Evolutionary conservation across 2,797 vertebrate species (phyloP).

Genomic region (Psittacula derbiana): DNA sequence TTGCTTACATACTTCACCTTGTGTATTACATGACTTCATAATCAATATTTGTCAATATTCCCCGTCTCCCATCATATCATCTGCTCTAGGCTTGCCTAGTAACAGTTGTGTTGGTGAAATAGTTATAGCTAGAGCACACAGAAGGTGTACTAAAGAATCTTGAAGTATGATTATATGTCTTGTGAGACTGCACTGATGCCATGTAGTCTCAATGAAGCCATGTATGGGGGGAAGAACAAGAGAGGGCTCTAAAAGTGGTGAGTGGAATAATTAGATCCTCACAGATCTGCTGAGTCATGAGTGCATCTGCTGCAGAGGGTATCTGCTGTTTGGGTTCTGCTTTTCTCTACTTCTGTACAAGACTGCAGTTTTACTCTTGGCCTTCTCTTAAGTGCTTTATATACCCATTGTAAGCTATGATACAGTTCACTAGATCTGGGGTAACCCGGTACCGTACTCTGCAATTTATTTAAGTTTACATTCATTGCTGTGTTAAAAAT

Average conservation of each 20-base stretch:
- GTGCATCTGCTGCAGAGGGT: fast-evolving
- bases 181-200: neutral
- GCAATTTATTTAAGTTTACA: neutral
- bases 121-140: neutral
- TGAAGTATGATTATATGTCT: neutral
- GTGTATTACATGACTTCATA: neutral
- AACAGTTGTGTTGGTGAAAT: neutral
- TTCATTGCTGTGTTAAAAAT: constrained; percentile 7
- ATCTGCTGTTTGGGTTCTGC: neutral
- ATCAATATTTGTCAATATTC: neutral
- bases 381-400: neutral
- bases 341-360: neutral
- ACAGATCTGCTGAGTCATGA: fast-evolving
- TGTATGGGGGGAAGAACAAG: neutral
- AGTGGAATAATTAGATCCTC: neutral
- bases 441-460: neutral
- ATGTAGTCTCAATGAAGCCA: neutral
- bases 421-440: neutral
- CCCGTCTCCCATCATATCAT: neutral
- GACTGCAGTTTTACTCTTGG: neutral
- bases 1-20: neutral
- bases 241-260: neutral
- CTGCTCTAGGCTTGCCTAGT: neutral
- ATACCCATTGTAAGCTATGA: fast-evolving
- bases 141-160: neutral